A percentile compares a stretch with the other conserved stretches of the same genome.
phyloP scores from a whole-genome alignment of 2,113 vertebrate genomes.

The Hucho hucho region DNA sequence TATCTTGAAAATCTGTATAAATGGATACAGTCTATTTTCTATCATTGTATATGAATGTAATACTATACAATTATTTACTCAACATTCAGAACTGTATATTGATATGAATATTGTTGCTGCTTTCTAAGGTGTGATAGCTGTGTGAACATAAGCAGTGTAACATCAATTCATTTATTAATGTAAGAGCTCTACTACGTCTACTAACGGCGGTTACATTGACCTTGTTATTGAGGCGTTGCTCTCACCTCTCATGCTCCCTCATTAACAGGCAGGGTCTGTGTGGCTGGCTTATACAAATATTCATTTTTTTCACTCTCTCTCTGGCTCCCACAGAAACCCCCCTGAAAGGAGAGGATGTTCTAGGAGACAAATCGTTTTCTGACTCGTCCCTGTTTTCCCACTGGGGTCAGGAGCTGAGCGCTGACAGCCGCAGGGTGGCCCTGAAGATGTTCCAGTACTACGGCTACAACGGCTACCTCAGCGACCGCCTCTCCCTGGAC shows the following conservation, averaged over 20 bases:
- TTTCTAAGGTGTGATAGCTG: too few relatives aligned
- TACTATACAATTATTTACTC: too few relatives aligned
- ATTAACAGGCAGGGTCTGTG: background rate
- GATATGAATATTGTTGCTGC: too few relatives aligned
- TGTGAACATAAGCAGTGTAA: too few relatives aligned
- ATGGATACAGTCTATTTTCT: background rate
- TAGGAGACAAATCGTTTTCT: conserved; percentile 80
- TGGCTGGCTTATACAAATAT: conserved; percentile 25
- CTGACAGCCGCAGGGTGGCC: conserved; percentile 83
- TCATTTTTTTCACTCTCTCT: conserved; percentile 53
- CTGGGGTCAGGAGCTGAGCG: conserved; percentile 93
- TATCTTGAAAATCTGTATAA: background rate
- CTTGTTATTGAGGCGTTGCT: background rate
- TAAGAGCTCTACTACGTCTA: too few relatives aligned
- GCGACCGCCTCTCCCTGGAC: conserved; percentile 89
- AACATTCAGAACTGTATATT: too few relatives aligned
- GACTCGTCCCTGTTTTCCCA: conserved; percentile 93
- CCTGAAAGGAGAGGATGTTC: conserved; percentile 78
- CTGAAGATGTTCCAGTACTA: conserved; percentile 98
- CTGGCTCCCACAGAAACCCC: conserved; percentile 79
- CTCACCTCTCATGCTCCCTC: background rate
- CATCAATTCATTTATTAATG: too few relatives aligned
- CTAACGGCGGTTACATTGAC: background rate
- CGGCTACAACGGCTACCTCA: conserved; percentile 97
- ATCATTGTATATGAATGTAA: too few relatives aligned